phyloP scores from a whole-genome alignment of 2,888 invertebrate genomes.

The Neoascia interrupta region DNA sequence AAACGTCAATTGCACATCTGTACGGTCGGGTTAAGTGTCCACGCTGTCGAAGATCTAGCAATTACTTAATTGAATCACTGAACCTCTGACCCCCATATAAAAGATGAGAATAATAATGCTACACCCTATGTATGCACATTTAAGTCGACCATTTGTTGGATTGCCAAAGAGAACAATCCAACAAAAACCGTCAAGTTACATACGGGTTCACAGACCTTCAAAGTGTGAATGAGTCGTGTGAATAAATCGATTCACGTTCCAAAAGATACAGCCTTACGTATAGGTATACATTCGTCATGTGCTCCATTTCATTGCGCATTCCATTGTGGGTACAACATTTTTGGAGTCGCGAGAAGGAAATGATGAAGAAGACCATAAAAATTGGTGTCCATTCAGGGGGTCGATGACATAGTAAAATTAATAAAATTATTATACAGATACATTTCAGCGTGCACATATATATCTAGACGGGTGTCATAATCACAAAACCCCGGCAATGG shows the following conservation, averaged over 20 bases:
- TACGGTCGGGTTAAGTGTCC: conserved; percentile 48
- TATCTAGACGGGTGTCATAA: conserved; percentile 11
- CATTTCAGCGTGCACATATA: conserved; percentile 9
- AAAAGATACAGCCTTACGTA: conserved; percentile 1
- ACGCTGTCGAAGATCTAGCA: conserved; percentile 44
- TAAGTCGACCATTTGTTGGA: too few relatives aligned
- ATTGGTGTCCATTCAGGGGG: conserved; percentile 47
- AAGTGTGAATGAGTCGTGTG: conserved; percentile 57
- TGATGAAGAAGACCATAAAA: conserved; percentile 1
- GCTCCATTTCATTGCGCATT: conserved; percentile 19
- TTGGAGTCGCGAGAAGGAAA: neutral
- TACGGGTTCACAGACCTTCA: conserved; percentile 60
- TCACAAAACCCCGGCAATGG: too few relatives aligned
- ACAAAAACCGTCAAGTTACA: conserved; percentile 5
- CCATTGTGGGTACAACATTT: conserved; percentile 11
- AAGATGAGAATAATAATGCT: neutral
- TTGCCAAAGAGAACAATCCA: neutral
- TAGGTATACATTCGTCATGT: neutral
- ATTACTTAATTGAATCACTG: conserved; percentile 65
- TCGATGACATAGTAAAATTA: conserved; percentile 64
- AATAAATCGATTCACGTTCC: conserved; percentile 37
- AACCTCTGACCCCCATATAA: conserved; percentile 56
- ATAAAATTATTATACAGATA: conserved; percentile 44
- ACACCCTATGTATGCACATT: neutral
- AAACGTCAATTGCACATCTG: conserved; percentile 42